Evolutionary conservation across 2,113 vertebrate genomes (phyloP), one percentile per base, ranked within the genome.

Genomic region (Todiramphus chloris): DNA sequence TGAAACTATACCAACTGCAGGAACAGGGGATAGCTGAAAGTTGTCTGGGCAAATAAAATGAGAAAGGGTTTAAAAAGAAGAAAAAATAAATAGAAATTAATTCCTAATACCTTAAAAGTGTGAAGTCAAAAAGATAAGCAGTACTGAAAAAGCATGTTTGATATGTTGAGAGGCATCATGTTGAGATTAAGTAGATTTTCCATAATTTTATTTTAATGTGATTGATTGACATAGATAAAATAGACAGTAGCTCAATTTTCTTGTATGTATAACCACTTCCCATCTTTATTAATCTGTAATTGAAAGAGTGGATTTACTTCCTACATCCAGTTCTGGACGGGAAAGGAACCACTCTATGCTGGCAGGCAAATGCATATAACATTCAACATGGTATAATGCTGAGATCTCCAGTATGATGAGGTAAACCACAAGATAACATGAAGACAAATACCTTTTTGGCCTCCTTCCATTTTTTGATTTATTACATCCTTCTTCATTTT

Each of bases 381-480:
- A n/a, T 80, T 91, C 76, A 83, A 58, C 74, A 39, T 0, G 0
- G 25, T 80, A 19, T 80, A 77, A 86, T 58, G 56, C 24, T 77
- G 56, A 94, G 81, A 88, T 87, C 64, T 92, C 80, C 70, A 48
- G n/a, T 46, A 55, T 73, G 72, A 80, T 93, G 93, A 3, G 16
- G 68, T 92, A 89, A 96, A 76, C 69, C 95, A 85, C 90, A 95
- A 87, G 92, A 81, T 55, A 94, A 66, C 43, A 46, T 46, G 73
- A 97, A 95, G 73, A 83, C 31, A 91, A 92, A 86, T 89, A 96
- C 43, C 67, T 78, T 80, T 96, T 55, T 95, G 48, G 39, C 41
- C 64, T 88, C 21, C 19, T 87, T 97, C 59, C 70, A 80, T 31
- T 68, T 6, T 76, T 83, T 92, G 90, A 89, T 95, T 94, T 84